These are phyloP conservation scores for Ecdyonurus torrentis DNA, from an alignment of 2,888 invertebrate species.

Conservation along the genomic window DNA sequence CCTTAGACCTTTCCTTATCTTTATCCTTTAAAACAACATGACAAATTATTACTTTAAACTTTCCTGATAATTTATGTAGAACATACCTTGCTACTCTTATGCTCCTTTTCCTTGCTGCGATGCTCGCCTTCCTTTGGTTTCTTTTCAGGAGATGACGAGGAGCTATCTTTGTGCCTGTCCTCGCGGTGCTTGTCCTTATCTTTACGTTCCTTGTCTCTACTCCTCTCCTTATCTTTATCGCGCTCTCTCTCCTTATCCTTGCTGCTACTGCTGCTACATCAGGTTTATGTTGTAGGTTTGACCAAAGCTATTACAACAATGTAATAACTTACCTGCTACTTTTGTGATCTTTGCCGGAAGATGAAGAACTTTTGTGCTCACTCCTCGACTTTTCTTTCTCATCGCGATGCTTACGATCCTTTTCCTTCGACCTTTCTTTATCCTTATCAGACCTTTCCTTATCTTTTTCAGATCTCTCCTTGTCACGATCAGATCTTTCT, in stretches of 20 bases:
- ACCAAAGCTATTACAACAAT: too few relatives aligned
- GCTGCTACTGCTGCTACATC: slow-evolving; percentile 8
- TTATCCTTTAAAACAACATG: slow-evolving; percentile 5
- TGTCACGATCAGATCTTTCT: slow-evolving; percentile 24
- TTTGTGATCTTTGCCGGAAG: slow-evolving; percentile 27
- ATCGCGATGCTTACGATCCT: slow-evolving; percentile 27
- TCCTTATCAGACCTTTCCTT: slow-evolving; percentile 27
- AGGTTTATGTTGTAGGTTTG: too few relatives aligned
- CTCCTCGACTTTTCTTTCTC: slow-evolving; percentile 23
- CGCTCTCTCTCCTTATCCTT: slow-evolving; percentile 25
- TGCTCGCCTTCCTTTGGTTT: slow-evolving; percentile 13
- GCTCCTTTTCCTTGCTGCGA: background rate
- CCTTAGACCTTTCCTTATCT: slow-evolving; percentile 14
- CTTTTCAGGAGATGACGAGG: slow-evolving; percentile 17
- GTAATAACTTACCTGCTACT: slow-evolving; percentile 11
- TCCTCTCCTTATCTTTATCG: slow-evolving; percentile 22
- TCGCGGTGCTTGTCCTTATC: slow-evolving; percentile 21
- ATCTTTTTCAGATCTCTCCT: slow-evolving; percentile 21
- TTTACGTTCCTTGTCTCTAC: slow-evolving; percentile 22
- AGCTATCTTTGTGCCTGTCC: slow-evolving; percentile 23
- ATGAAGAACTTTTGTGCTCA: slow-evolving; percentile 16
- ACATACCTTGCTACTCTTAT: background rate
- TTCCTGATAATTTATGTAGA: too few relatives aligned
- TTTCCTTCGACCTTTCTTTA: slow-evolving; percentile 26
- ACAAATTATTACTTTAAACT: background rate